Base-by-base conservation (phyloP, 2,797 vertebrate species). In the Phataginus tetradactyla region DNA sequence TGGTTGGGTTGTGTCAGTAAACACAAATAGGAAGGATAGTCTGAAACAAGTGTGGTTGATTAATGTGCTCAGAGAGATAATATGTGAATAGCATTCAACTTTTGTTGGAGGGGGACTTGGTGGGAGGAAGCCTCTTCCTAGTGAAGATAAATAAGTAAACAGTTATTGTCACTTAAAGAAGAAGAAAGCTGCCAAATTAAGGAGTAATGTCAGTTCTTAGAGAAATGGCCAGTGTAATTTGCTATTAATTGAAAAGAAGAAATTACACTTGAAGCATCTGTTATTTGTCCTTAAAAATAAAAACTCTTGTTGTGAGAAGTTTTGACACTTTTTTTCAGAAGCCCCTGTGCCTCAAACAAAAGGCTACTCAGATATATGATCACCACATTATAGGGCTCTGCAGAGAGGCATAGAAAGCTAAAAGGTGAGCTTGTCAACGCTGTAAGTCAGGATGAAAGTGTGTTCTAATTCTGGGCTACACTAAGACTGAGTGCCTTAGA, bases 181-280 rank as follows among this genome's bases (percentile, higher is more conserved):
- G 94, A 93, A 96, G 92, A 97, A 97, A 96, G 51, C 95, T 97
- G 66, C 96, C 94, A 98, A 96, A 51, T 34, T 53, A 86, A 92
- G 74, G 69, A 97, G 93, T 4, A 32, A 94, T 90, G 94, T 97
- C 96, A 93, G 51, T 72, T 94, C 88, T 96, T 91, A 94, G 84
- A 96, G 80, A 97, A 96, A 86, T 86, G 86, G 55, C 49, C 90
- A 95, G 92, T 96, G 45, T 96, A 96, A 96, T 98, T 98, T 97
- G 86, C 90, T 97, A 84, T 97, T 98, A 98, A 98, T 97, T 96
- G 92, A 96, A 95, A 94, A 84, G 64, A 98, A 97, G 77, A 83
- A 98, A 94, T 92, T 75, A 86, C 15, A 96, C 96, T 97, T 96
- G 90, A 96, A 96, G 93, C 95, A 95, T 96, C 94, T 97, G 86